Conservation (phyloP, 2,113 vertebrate genomes). For the Gobio gobio region DNA sequence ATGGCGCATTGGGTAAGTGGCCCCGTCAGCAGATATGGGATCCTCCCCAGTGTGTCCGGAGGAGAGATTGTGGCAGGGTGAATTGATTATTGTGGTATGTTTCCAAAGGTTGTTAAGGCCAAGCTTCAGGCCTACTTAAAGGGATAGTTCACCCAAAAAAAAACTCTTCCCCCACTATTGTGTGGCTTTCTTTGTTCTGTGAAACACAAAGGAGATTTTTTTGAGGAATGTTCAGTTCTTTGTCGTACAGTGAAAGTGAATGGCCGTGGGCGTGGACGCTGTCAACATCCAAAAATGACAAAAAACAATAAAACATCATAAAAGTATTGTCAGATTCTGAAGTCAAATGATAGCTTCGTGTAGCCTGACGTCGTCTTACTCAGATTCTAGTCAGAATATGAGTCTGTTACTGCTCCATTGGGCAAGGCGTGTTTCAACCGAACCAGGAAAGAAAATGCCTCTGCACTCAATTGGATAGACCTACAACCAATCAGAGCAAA, state of each 20-base stretch:
- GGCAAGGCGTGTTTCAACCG: no score
- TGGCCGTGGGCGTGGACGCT: not conserved
- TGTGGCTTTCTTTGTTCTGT: not conserved
- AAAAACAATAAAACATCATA: not conserved
- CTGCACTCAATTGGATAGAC: no score
- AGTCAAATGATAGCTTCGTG: no score
- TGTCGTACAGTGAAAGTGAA: not conserved
- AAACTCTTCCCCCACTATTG: not conserved
- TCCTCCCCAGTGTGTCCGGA: conserved; percentile 28
- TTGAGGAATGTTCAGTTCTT: not conserved
- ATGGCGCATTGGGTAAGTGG: conserved; percentile 13
- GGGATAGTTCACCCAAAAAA: not conserved
- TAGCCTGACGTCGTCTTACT: no score
- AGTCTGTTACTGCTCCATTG: no score
- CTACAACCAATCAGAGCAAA: no score
- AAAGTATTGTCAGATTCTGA: not conserved
- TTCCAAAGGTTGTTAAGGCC: conserved; percentile 17
- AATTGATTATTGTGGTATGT: conserved; percentile 52
- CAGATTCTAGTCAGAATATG: no score
- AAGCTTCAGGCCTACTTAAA: not conserved
- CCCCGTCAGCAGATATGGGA: conserved; percentile 59
- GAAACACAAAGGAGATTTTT: not conserved
- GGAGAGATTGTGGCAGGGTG: conserved; percentile 40
- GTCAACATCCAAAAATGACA: not conserved
- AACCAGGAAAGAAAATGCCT: no score